phyloP scores from a whole-genome alignment of 2,888 invertebrate species.

The Nebria brevicollis region DNA sequence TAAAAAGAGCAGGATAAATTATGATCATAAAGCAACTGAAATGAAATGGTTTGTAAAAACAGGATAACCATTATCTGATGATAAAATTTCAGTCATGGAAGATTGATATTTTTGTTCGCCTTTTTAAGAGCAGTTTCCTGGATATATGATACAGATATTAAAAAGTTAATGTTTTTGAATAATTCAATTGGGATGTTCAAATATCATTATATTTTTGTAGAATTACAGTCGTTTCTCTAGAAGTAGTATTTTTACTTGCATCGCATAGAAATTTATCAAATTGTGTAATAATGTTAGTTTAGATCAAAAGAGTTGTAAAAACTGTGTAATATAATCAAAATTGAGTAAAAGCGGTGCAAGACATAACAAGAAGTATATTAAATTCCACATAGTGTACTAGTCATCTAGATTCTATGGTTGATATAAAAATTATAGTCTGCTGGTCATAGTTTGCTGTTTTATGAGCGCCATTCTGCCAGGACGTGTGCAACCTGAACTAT shows the following conservation, averaged over 20 bases:
- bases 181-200: no score
- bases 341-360: not conserved
- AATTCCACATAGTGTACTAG: not conserved
- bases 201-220: no score
- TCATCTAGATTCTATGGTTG: not conserved
- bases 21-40: conserved; percentile 1
- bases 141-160: not conserved
- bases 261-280: no score
- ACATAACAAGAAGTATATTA: not conserved
- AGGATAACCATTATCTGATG: not conserved
- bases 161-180: not conserved
- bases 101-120: not conserved
- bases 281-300: no score
- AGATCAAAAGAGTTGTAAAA: not conserved
- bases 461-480: not conserved
- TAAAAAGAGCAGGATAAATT: not conserved
- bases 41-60: conserved; percentile 1
- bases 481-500: not conserved
- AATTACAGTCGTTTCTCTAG: no score
- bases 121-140: not conserved
- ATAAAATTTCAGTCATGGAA: not conserved
- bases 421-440: not conserved
- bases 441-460: not conserved
- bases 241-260: no score
- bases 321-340: not conserved